Percentiles rank a stretch among this genome's conserved stretches.
Evolutionary conservation across 2,888 invertebrate genomes (phyloP).

Genomic region (Macropis europaea): DNA sequence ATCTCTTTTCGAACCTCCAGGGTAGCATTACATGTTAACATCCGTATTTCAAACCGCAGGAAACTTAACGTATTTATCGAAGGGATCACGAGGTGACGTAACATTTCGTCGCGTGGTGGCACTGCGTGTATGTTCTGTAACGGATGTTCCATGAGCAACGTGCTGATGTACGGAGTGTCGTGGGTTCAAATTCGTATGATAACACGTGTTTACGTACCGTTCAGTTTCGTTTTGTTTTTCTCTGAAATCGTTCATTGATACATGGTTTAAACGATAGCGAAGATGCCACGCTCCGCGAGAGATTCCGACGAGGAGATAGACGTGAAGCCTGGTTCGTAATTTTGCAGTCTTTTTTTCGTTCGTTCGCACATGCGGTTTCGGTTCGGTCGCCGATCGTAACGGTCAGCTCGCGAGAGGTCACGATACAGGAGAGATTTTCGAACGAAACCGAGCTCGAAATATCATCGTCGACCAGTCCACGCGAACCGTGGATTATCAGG

Average conservation of each 20-base stretch:
- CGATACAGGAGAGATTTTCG: too few relatives aligned
- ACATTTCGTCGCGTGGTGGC: constrained; percentile 8
- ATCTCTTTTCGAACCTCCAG: not conserved
- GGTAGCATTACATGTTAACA: too few relatives aligned
- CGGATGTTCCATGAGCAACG: constrained; percentile 13
- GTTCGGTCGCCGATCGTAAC: constrained; percentile 2
- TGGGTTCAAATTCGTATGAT: constrained; percentile 29
- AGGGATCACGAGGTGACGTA: not conserved
- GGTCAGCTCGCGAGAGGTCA: constrained; percentile 28
- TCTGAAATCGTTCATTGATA: not conserved
- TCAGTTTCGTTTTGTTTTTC: not conserved
- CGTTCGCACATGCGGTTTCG: constrained; percentile 27
- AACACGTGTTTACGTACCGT: constrained; percentile 37
- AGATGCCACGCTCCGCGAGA: constrained; percentile 61
- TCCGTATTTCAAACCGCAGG: not conserved
- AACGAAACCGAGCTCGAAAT: too few relatives aligned
- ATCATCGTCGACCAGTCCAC: not conserved
- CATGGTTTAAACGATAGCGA: constrained; percentile 15
- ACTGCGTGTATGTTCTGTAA: constrained; percentile 7
- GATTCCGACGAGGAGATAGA: constrained; percentile 65
- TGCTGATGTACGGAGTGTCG: not conserved
- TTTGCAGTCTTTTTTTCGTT: constrained; percentile 21
- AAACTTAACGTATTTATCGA: not conserved
- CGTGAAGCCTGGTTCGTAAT: constrained; percentile 58
- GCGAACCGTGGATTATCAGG: too few relatives aligned